phyloP scores from a whole-genome alignment of 2,888 invertebrate species.

The Rhagium mordax region DNA sequence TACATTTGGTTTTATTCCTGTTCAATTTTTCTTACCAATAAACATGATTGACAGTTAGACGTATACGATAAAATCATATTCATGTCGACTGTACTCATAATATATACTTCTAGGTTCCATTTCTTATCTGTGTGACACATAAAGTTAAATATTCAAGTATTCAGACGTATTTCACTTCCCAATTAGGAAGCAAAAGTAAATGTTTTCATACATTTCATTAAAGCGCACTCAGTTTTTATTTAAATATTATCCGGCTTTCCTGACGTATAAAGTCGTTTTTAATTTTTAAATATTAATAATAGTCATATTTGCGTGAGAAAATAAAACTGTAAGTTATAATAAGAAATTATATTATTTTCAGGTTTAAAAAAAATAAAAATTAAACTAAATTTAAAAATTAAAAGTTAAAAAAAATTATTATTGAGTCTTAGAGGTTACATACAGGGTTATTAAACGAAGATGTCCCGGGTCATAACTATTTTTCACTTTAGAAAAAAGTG shows the following conservation, averaged over 20 bases:
- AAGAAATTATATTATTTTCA: too few species aligned
- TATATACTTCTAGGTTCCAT: conserved; percentile 5
- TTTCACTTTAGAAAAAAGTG: too few species aligned
- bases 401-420: too few species aligned
- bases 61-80: conserved; percentile 42
- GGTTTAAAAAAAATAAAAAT: too few species aligned
- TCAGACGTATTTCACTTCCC: not conserved
- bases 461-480: too few species aligned
- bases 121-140: conserved; percentile 10
- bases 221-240: not conserved
- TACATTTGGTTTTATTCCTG: conserved; percentile 60
- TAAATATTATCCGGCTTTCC: not conserved
- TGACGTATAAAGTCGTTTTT: not conserved
- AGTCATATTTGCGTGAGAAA: too few species aligned
- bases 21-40: conserved; percentile 63
- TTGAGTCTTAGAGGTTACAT: too few species aligned
- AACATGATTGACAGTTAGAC: conserved; percentile 62
- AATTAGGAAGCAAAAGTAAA: not conserved
- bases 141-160: conserved; percentile 19
- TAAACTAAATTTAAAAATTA: too few species aligned
- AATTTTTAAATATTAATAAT: too few species aligned
- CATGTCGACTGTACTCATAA: conserved; percentile 13
- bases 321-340: too few species aligned
- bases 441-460: too few species aligned
- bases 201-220: not conserved